Evolutionary conservation across 2,113 vertebrate genomes (phyloP), one percentile per base, ranked within the genome.

Genomic region (Megaceryle torquata): DNA sequence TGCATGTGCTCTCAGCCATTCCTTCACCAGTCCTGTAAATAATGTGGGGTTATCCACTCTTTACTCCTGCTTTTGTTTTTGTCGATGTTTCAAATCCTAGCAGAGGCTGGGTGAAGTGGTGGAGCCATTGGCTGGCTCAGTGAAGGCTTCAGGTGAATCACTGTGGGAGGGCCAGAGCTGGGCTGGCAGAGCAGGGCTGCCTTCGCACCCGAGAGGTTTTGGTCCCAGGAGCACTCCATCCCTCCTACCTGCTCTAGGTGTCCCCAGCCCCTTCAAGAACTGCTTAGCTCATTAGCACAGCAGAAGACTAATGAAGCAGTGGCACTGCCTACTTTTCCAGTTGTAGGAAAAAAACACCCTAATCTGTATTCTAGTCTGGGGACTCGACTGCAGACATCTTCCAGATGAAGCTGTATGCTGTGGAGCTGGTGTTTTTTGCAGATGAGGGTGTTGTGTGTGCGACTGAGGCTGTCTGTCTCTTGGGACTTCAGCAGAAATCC

Each of bases 181-280:
- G 24, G 31, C 81, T 64, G 43, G 44, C 43, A 29, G 35, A 2
- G 0, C 0, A 0, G 16, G 7, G 13, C 43, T 63, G 24, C 24
- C 46, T 68, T 50, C 4, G 1, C 5, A 16, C 14, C 14, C 1
- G 0, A 21, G 2, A 3, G 7, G 13, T 37, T 78, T 26, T 1
- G 1, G 10, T 60, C 6, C 15, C 4, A 1, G n/a, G 22, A 59
- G 29, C 0, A 2, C 10, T 13, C 18, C 1, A 2, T 6, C 35
- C 26, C 33, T 74, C 48, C 5, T 4, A 26, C 26, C n/a, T 11
- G 1, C 48, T 74, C 35, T 64, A 44, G 13, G 39, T 60, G 26
- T 6, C 54, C 26, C n/a, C 1, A 0, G 11, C 6, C 29, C 22
- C 24, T 20, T 68, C 6, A 7, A 39, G 11, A 28, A 17, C 12